Evolutionary conservation across 1,140 invertebrate species (phyloP), one percentile per base, ranked within the genome.

Genomic region (Eubasilissa regina): DNA sequence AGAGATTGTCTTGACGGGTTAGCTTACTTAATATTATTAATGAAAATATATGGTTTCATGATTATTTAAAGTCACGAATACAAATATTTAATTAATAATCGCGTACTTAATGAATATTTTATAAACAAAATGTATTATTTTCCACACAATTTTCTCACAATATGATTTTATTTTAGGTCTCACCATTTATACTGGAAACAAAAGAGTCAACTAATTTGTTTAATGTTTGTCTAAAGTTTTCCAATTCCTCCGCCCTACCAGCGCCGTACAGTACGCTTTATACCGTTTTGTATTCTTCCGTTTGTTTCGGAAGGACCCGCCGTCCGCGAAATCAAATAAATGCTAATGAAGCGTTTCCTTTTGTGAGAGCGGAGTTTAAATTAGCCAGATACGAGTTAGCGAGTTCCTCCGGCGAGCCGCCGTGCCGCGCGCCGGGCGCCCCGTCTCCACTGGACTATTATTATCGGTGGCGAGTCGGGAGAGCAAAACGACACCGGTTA

Each of bases 301-400:
- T 17, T 66, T 77, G 75, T 60, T 68, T 56, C 76, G 47, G 55
- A 64, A 80, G 51, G 73, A 60, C 55, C 73, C 44, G 66, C 55
- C 66, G 66, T 68, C 68, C 53, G 35, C 43, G 47, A 45, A 68
- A 72, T 78, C 64, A 72, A 72, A 78, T 78, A 72, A 78, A 78
- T 78, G 62, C 66, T 58, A 72, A 73, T 73, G 68, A 62, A 62
- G 62, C 75, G 75, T 72, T 70, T 72, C 66, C 48, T 62, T 80
- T 78, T 72, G 44, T 74, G 79, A 56, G 45, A 73, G 45, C 64
- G 66, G 76, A 80, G 79, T 80, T 80, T 77, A 80, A 80, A 80
- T 80, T 80, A 80, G 68, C 79, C 66, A 44, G 75, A 66, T 62
- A 80, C 77, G 79, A 80, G 79, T 77, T 78, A 62, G 79, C 79